Conservation (phyloP, 2,888 invertebrate species). For the Disparrhopalites patrizii region DNA sequence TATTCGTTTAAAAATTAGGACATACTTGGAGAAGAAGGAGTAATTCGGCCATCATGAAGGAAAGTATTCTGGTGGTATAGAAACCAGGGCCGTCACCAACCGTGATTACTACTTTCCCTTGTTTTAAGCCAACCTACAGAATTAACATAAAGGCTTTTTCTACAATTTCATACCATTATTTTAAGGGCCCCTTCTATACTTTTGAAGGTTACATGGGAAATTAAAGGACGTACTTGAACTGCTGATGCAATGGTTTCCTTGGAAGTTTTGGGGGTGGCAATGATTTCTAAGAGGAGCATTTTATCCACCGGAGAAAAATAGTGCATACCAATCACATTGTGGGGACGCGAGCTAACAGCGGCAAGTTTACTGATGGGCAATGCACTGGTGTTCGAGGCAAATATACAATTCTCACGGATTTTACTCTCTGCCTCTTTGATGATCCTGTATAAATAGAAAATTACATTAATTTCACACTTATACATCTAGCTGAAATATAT, state of each 20-base stretch:
- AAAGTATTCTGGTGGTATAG: conserved; percentile 93
- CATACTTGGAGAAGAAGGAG: conserved; percentile 61
- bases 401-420: conserved; percentile 80
- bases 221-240: conserved; percentile 55
- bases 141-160: too few relatives aligned
- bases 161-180: neutral
- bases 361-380: conserved; percentile 96
- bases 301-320: conserved; percentile 99
- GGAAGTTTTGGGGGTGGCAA: conserved; percentile 93
- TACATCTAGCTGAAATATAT: too few relatives aligned
- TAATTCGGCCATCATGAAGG: conserved; percentile 89
- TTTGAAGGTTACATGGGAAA: neutral
- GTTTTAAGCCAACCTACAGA: conserved; percentile 75
- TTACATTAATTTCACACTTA: neutral
- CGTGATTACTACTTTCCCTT: conserved; percentile 96
- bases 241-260: conserved; percentile 86
- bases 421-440: conserved; percentile 89
- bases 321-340: conserved; percentile 97
- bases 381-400: conserved; percentile 98
- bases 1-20: conserved; percentile 5
- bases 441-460: conserved; percentile 57
- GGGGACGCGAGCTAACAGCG: conserved; percentile 85
- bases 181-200: neutral
- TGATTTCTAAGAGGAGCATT: conserved; percentile 97
- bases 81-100: conserved; percentile 99